A percentile compares a stretch with the other conserved stretches of the same genome.
Conservation (phyloP, 2,888 invertebrate genomes). For the Meta bourneti region DNA sequence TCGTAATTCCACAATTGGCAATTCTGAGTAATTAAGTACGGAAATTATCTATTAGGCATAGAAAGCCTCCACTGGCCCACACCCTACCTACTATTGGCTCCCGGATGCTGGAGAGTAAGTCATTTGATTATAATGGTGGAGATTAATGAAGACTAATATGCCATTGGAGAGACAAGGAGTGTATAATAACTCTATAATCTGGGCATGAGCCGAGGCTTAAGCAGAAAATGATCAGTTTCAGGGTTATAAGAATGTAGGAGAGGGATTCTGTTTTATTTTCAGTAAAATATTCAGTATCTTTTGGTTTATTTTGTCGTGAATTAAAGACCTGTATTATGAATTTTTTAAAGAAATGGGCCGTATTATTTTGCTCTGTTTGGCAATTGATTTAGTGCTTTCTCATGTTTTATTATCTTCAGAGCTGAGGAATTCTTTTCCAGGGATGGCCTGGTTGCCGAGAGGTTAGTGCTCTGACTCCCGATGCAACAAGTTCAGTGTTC, state of each 20-base stretch:
- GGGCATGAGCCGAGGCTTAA: neutral
- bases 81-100: neutral
- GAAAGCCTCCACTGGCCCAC: neutral
- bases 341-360: no score
- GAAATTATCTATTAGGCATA: slow-evolving; percentile 21
- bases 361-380: no score
- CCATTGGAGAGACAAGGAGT: neutral
- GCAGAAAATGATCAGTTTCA: neutral
- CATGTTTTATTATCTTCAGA: no score
- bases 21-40: slow-evolving; percentile 22
- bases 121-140: slow-evolving; percentile 1
- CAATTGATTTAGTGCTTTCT: no score
- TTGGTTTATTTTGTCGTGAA: no score
- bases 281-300: no score
- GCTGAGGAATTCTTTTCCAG: no score
- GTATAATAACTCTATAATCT: neutral
- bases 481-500: no score
- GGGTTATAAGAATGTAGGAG: neutral
- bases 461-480: no score
- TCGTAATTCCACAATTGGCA: slow-evolving; percentile 29
- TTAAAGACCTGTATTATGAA: no score
- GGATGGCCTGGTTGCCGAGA: no score
- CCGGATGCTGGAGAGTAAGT: slow-evolving; percentile 12
- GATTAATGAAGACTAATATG: slow-evolving; percentile 5
- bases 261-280: no score